Conservation (phyloP, 2,888 invertebrate genomes). For the Arge pagana region DNA sequence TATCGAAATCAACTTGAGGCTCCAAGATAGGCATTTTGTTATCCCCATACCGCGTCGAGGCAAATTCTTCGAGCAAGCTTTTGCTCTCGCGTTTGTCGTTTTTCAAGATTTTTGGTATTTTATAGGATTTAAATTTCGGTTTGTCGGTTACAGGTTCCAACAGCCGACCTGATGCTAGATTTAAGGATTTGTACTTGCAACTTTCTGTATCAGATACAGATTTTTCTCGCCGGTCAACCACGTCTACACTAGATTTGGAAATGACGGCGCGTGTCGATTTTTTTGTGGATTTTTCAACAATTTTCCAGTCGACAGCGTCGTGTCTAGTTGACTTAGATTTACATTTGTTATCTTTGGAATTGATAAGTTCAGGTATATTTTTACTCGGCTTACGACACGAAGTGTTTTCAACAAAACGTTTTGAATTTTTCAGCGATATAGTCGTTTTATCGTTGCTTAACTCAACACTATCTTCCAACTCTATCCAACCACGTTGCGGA, state of each 20-base stretch:
- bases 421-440: conserved; percentile 14
- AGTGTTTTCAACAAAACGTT: conserved; percentile 6
- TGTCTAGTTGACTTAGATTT: conserved; percentile 14
- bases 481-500: conserved; percentile 9
- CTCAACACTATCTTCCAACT: conserved; percentile 6
- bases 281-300: conserved; percentile 4
- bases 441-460: conserved; percentile 6
- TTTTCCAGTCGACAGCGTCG: conserved; percentile 4
- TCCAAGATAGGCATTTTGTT: conserved; percentile 50
- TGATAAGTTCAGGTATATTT: conserved; percentile 15
- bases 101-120: conserved; percentile 31
- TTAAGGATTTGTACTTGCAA: conserved; percentile 11
- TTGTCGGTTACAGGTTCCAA: conserved; percentile 12
- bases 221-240: conserved; percentile 1
- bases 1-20: conserved; percentile 38
- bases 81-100: conserved; percentile 2
- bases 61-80: neutral
- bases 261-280: neutral
- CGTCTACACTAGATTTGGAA: conserved; percentile 1
- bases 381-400: conserved; percentile 4
- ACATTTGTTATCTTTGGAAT: conserved; percentile 20
- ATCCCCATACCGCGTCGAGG: neutral
- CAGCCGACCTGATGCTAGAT: neutral
- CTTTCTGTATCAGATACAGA: conserved; percentile 1
- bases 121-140: conserved; percentile 32